phyloP scores from a whole-genome alignment of 2,113 vertebrate genomes.

The Rynchops niger region DNA sequence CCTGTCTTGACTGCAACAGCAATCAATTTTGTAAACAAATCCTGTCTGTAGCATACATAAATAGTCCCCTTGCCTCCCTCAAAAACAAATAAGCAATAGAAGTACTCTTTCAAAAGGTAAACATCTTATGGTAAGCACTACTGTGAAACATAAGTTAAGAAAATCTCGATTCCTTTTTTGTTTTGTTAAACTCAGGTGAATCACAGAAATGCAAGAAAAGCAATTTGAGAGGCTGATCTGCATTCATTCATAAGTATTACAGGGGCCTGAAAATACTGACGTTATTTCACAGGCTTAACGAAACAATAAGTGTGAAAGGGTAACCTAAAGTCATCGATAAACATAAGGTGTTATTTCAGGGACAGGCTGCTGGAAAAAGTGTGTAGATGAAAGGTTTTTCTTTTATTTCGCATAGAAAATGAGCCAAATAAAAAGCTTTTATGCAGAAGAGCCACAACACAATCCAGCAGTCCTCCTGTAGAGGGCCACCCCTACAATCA shows the following conservation, averaged over 20 bases:
- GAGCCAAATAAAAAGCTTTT: not conserved
- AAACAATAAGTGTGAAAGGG: not conserved
- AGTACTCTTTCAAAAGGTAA: not conserved
- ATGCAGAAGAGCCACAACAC: not conserved
- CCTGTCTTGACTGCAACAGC: not conserved
- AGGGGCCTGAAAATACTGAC: not conserved
- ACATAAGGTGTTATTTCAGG: not conserved
- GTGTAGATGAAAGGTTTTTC: not conserved
- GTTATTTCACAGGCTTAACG: not conserved
- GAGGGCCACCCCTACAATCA: rapidly evolving
- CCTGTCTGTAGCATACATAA: not conserved
- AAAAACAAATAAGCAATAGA: not conserved
- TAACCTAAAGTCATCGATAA: not conserved
- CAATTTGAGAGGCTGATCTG: not conserved
- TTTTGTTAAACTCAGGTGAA: not conserved
- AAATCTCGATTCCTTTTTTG: not conserved
- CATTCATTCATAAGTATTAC: not conserved
- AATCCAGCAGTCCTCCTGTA: not conserved
- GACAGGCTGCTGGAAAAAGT: not conserved
- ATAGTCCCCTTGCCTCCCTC: not conserved
- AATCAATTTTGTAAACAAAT: not conserved
- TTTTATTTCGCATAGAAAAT: not conserved
- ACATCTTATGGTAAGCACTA: not conserved
- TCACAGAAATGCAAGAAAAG: not conserved
- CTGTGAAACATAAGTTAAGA: not conserved